Evolutionary conservation across 2,113 vertebrate genomes (phyloP), one percentile per base, ranked within the genome.

Genomic region (Ancistrus triradiatus): DNA sequence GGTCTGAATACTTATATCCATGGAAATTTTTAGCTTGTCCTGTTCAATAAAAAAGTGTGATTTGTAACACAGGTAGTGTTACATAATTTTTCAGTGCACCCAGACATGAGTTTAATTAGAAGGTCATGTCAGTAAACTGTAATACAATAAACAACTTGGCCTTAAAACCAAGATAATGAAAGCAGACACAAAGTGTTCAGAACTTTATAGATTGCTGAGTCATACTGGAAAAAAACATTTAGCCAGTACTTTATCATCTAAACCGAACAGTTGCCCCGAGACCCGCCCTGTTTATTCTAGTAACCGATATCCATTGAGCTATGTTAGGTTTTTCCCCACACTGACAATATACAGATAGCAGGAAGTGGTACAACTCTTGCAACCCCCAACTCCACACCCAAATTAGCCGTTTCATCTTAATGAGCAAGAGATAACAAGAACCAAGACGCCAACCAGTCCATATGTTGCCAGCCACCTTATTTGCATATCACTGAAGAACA

Each of bases 171-270:
- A 33, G 25, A 22, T 8, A 44, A 38, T 22, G 14, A 61, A 31
- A 24, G 33, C 14, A 15, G 14, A 5, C 11, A 42, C n/a, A 42
- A 42, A 38, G n/a, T 6, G 11, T 42, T 15, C 6, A 15, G 40
- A 43, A 6, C 15, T 6, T 52, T 63, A 17, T 52, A 2, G 2
- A 55, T 66, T 66, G 69, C 49, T 59, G 63, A 72, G 51, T 72
- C 56, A 61, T 56, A n/a, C 7, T 11, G 31, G 59, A 42, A 48
- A 47, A 18, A 46, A 64, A 46, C 33, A 27, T 64, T 17, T 4
- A 5, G 57, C 49, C 52, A 59, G 38, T 52, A n/a, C n/a, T n/a
- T 11, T 13, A 44, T 33, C 56, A 70, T 58, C 61, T 43, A 59
- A 14, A 3, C 46, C 28, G 28, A 59, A 64, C 63, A 56, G 27